Evolutionary conservation across 1,140 invertebrate species (phyloP).

Genomic region (Carcinoscorpius rotundicauda): DNA sequence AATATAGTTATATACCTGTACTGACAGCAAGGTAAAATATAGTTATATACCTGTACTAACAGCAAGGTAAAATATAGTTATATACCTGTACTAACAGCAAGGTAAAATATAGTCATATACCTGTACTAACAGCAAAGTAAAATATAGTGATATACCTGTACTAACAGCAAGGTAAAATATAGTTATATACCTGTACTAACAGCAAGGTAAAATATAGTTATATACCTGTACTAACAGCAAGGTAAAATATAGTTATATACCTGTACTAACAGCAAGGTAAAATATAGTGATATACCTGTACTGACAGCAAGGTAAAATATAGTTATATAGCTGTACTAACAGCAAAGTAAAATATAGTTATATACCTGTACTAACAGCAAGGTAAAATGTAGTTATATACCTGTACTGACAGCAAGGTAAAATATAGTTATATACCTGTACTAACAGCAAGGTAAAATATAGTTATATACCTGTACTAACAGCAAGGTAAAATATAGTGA

Average conservation of each 20-base stretch:
- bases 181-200: slow-evolving; percentile 17
- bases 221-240: slow-evolving; percentile 26
- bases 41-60: slow-evolving; percentile 17
- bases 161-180: slow-evolving; percentile 32
- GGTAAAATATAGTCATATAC: slow-evolving; percentile 24
- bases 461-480: slow-evolving; percentile 17
- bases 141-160: slow-evolving; percentile 4
- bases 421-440: slow-evolving; percentile 5
- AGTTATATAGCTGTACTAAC: slow-evolving; percentile 17
- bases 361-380: slow-evolving; percentile 26
- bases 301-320: slow-evolving; percentile 32
- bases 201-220: slow-evolving; percentile 29
- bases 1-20: slow-evolving; percentile 5
- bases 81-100: slow-evolving; percentile 26
- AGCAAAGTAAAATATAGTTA: slow-evolving; percentile 29
- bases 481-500: slow-evolving; percentile 29
- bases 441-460: slow-evolving; percentile 32
- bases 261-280: slow-evolving; percentile 31
- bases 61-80: slow-evolving; percentile 29
- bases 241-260: slow-evolving; percentile 24
- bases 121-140: slow-evolving; percentile 31
- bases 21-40: slow-evolving; percentile 32
- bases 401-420: slow-evolving; percentile 31
- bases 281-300: slow-evolving; percentile 4
- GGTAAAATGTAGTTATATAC: slow-evolving; percentile 24